A percentile compares a stretch with the other conserved stretches of the same genome.
These are phyloP conservation scores for Haliclystus octoradiatus DNA, from an alignment of 30 jellyfish, hydroid and myxozoan genomes.

Conservation along the genomic window DNA sequence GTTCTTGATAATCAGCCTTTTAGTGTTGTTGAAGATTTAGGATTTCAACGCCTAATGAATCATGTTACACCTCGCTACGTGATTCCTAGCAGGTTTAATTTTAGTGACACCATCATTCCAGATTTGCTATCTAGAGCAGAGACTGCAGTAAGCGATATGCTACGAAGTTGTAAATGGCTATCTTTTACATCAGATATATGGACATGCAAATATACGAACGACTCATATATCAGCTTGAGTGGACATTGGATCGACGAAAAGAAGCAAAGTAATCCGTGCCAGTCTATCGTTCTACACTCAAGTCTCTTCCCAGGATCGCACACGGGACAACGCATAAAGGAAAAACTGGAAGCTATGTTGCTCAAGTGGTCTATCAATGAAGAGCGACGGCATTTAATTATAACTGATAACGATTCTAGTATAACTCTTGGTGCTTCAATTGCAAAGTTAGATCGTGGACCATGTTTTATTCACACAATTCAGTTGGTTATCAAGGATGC, in stretches of 20 bases:
- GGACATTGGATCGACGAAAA: slow-evolving; percentile 50
- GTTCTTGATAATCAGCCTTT: slow-evolving; percentile 57
- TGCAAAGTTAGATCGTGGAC: slow-evolving; percentile 32
- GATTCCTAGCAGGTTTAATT: slow-evolving; percentile 37
- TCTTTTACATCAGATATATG: slow-evolving; percentile 52
- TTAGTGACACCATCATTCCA: slow-evolving; percentile 26
- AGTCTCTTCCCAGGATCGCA: slow-evolving; percentile 42
- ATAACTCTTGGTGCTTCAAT: slow-evolving; percentile 31
- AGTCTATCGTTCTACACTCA: slow-evolving; percentile 8
- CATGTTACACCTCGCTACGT: slow-evolving; percentile 37
- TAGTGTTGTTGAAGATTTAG: slow-evolving; percentile 30
- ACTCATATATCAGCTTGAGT: slow-evolving; percentile 35
- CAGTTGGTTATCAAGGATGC: slow-evolving; percentile 22
- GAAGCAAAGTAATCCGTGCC: neutral
- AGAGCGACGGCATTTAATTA: slow-evolving; percentile 38
- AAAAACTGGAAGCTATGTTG: slow-evolving; percentile 31
- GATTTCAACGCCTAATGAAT: slow-evolving; percentile 28
- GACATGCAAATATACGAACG: slow-evolving; percentile 57
- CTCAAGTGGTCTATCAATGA: slow-evolving; percentile 36
- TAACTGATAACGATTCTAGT: slow-evolving; percentile 57
- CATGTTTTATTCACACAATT: slow-evolving; percentile 40
- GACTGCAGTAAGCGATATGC: slow-evolving; percentile 13
- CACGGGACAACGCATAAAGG: slow-evolving; percentile 28
- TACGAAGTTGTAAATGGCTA: slow-evolving; percentile 28
- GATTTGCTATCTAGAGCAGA: slow-evolving; percentile 18